These are phyloP conservation scores for Coregonus sp. DNA, from an alignment of 2,797 vertebrate genomes.

Conservation along the genomic window DNA sequence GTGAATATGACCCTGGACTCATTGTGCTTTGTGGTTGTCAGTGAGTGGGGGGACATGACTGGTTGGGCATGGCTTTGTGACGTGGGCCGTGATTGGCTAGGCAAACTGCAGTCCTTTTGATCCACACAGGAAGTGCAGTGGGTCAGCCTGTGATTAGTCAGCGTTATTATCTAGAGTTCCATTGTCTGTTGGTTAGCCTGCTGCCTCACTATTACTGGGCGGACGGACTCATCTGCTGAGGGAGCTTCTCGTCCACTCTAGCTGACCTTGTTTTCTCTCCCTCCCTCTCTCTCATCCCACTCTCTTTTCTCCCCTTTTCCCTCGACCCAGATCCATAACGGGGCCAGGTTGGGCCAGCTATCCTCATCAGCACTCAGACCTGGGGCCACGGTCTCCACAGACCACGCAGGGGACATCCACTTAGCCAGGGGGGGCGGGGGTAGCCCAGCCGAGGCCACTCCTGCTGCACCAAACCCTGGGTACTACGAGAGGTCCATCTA, in stretches of 20 bases:
- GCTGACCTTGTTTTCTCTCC: neutral
- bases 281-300: neutral
- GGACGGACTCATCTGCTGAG: neutral
- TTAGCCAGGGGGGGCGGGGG: conserved; percentile 51
- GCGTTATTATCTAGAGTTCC: conserved; percentile 36
- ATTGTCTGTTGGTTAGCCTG: conserved; percentile 14
- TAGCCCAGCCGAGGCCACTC: conserved; percentile 20
- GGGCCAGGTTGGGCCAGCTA: conserved; percentile 68
- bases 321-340: conserved; percentile 76
- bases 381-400: conserved; percentile 67
- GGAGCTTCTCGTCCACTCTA: neutral
- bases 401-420: conserved; percentile 81
- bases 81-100: conserved; percentile 35
- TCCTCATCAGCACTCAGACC: conserved; percentile 69
- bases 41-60: neutral
- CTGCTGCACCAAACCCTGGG: conserved; percentile 16
- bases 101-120: conserved; percentile 49
- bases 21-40: conserved; percentile 11
- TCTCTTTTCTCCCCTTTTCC: neutral
- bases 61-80: conserved; percentile 65
- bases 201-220: neutral
- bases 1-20: neutral
- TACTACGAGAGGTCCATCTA: conserved; percentile 44
- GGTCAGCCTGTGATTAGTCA: conserved; percentile 50
- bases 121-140: conserved; percentile 50